Percentiles rank a stretch among this genome's conserved stretches.
phyloP scores from a whole-genome alignment of 2,113 vertebrate genomes.

The Gavialis gangeticus region DNA sequence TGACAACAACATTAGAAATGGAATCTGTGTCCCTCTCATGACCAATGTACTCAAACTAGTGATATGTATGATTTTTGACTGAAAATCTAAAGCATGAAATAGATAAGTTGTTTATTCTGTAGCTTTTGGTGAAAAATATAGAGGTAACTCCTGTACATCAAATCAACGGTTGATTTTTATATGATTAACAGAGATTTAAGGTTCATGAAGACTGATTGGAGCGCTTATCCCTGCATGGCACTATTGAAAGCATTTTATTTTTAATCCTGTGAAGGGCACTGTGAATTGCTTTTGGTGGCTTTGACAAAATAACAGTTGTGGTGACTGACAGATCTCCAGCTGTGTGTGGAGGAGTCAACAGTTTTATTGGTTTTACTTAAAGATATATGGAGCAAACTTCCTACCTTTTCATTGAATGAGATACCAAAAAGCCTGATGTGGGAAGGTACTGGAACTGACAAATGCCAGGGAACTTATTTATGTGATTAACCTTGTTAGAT shows the following conservation, averaged over 20 bases:
- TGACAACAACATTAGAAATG: conserved; percentile 53
- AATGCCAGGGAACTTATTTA: conserved; percentile 69
- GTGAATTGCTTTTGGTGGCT: conserved; percentile 68
- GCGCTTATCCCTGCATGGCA: conserved; percentile 37
- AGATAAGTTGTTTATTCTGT: conserved; percentile 45
- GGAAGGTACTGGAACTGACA: conserved; percentile 40
- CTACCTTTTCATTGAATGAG: conserved; percentile 52
- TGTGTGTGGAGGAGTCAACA: conserved; percentile 41
- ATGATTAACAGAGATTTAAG: conserved; percentile 79
- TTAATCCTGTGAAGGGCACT: conserved; percentile 73
- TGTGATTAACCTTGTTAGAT: conserved; percentile 69
- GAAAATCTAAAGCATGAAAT: conserved; percentile 52
- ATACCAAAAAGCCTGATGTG: conserved; percentile 45
- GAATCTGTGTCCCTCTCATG: conserved; percentile 40
- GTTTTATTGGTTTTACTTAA: conserved; percentile 73
- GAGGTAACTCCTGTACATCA: conserved; percentile 39
- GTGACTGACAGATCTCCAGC: conserved; percentile 70
- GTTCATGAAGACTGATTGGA: conserved; percentile 59
- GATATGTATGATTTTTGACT: conserved; percentile 42
- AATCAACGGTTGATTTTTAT: conserved; percentile 60
- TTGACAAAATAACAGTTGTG: conserved; percentile 74
- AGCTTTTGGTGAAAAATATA: conserved; percentile 49
- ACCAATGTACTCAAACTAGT: conserved; percentile 49
- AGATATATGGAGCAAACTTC: conserved; percentile 73
- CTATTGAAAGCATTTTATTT: conserved; percentile 73